A percentile compares a stretch with the other conserved stretches of the same genome.
Conservation (phyloP, 1,140 invertebrate species). For the Aricia agestis region DNA sequence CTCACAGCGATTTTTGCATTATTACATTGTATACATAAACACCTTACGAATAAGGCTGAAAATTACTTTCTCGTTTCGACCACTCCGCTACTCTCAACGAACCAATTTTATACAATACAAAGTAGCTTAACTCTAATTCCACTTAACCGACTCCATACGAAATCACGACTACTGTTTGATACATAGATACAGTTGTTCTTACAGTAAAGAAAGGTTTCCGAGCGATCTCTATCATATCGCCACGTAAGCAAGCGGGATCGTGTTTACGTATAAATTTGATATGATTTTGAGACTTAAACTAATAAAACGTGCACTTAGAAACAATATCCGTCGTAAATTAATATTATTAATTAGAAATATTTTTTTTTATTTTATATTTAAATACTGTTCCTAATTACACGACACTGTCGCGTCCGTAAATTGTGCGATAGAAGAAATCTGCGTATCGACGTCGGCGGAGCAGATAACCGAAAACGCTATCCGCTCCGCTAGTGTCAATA, state of each 20-base stretch:
- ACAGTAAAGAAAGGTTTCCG: conserved; percentile 45
- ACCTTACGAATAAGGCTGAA: too few relatives aligned
- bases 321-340: conserved; percentile 17
- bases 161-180: conserved; percentile 56
- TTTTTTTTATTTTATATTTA: conserved; percentile 9
- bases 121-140: conserved; percentile 54
- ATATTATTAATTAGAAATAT: conserved; percentile 17
- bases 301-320: conserved; percentile 34
- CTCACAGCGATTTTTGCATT: neutral
- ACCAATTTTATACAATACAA: conserved; percentile 45
- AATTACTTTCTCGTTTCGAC: neutral
- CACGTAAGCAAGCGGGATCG: conserved; percentile 61
- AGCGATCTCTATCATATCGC: conserved; percentile 33
- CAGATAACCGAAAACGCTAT: neutral
- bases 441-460: neutral
- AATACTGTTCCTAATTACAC: conserved; percentile 22
- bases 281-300: conserved; percentile 62
- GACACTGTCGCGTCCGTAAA: conserved; percentile 18
- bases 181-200: conserved; percentile 54
- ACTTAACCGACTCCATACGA: conserved; percentile 58
- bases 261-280: conserved; percentile 71
- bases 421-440: conserved; percentile 16
- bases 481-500: conserved; percentile 15
- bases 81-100: conserved; percentile 14
- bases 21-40: too few relatives aligned